Evolutionary conservation across 2,888 invertebrate species (phyloP).

Genomic region (Eugnorisma glareosa): DNA sequence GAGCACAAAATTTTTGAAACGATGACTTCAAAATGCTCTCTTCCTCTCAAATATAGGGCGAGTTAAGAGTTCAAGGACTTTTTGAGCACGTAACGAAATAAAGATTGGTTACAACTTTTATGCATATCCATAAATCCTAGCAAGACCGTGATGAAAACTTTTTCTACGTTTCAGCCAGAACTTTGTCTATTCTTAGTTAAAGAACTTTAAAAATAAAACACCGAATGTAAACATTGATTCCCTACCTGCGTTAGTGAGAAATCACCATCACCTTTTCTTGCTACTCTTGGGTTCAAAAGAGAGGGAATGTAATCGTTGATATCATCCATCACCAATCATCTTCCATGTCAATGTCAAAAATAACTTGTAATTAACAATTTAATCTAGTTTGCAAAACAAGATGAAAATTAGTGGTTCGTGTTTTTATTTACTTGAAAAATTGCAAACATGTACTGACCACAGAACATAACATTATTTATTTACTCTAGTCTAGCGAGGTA

Average conservation of each 20-base stretch:
- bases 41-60: neutral
- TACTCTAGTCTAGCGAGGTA: no score
- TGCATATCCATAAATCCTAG: no score
- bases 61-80: conserved; percentile 2
- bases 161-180: neutral
- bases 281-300: conserved; percentile 79
- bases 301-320: conserved; percentile 82
- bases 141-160: neutral
- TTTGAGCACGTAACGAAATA: neutral
- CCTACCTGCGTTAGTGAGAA: conserved; percentile 80
- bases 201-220: neutral
- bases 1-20: neutral
- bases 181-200: conserved; percentile 1
- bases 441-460: conserved; percentile 7
- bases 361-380: conserved; percentile 2
- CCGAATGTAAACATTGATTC: conserved; percentile 24
- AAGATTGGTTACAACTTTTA: neutral
- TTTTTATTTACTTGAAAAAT: conserved; percentile 28
- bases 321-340: conserved; percentile 74
- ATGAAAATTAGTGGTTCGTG: conserved; percentile 2
- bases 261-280: conserved; percentile 72
- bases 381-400: conserved; percentile 6
- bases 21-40: neutral
- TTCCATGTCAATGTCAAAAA: conserved; percentile 61
- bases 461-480: no score